phyloP scores from a whole-genome alignment of 2,888 invertebrate species.

The Anoplius nigerrimus region DNA sequence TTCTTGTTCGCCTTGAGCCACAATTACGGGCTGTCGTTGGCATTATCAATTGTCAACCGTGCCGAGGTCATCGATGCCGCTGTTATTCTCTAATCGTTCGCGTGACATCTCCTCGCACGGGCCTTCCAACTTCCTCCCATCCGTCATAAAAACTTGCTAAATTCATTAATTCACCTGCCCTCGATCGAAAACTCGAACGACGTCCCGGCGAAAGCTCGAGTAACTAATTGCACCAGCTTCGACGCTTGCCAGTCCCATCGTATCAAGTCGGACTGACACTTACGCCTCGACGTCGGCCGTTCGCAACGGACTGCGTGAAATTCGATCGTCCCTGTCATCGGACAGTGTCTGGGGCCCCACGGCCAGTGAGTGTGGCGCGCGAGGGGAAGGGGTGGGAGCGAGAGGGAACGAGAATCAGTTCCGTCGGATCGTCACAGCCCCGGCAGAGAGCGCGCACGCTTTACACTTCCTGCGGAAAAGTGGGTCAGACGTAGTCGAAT shows the following conservation, averaged over 20 bases:
- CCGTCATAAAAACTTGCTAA: no score
- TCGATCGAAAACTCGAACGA: no score
- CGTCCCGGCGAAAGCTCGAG: no score
- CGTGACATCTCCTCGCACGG: neutral
- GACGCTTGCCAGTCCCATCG: constrained; percentile 14
- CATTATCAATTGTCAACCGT: constrained; percentile 34
- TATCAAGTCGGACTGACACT: neutral
- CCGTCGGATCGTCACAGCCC: constrained; percentile 37
- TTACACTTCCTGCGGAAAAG: constrained; percentile 46
- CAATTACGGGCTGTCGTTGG: constrained; percentile 25
- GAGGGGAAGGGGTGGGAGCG: constrained; percentile 8
- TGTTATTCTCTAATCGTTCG: neutral
- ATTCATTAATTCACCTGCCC: no score
- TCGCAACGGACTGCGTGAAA: no score
- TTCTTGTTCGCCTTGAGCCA: constrained; percentile 38
- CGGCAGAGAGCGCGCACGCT: constrained; percentile 43
- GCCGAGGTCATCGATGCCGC: neutral
- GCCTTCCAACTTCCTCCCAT: no score
- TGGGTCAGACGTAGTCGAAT: constrained; percentile 59
- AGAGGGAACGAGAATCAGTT: constrained; percentile 42
- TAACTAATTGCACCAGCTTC: constrained; percentile 13
- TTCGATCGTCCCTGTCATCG: neutral
- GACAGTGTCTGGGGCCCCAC: neutral
- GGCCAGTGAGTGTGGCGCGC: neutral
- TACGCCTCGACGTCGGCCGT: no score